Percentiles rank a stretch among this genome's conserved stretches.
These are phyloP conservation scores for Chloroceryle amazona DNA, from an alignment of 2,797 vertebrate species.

Conservation along the genomic window DNA sequence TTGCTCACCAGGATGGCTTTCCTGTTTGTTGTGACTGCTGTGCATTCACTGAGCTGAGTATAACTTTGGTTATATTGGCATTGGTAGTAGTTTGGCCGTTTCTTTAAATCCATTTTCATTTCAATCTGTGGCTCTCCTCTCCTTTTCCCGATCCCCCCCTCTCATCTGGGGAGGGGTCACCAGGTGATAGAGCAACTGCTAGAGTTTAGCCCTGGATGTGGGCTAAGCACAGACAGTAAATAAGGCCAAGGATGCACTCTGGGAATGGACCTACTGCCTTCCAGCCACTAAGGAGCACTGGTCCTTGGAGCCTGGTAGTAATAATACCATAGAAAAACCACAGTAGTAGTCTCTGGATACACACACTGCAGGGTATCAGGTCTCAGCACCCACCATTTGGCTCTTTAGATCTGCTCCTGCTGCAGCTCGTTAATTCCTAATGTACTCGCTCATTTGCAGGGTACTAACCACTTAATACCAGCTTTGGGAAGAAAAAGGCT, in stretches of 20 bases:
- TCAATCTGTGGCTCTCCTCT: no score
- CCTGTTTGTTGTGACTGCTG: no score
- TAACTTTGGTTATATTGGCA: no score
- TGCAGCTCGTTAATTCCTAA: background rate
- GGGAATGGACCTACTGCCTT: background rate
- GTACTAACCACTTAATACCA: background rate
- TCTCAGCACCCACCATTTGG: background rate
- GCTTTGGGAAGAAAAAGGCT: background rate
- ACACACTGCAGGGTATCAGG: background rate
- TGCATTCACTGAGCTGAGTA: no score
- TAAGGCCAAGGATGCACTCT: background rate
- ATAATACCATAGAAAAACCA: background rate
- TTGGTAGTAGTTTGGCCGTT: no score
- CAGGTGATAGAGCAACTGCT: no score
- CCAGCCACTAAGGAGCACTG: background rate
- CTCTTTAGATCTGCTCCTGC: background rate
- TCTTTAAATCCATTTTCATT: no score
- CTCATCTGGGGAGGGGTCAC: no score
- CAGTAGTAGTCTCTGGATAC: background rate
- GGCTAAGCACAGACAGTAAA: background rate
- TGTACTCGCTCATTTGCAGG: background rate
- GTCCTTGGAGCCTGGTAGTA: background rate
- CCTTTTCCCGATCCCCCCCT: no score
- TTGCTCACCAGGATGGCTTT: no score
- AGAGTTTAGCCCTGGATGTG: no score